Percentiles rank a stretch among this genome's conserved stretches.
Conservation (phyloP, 2,113 vertebrate species). For the Sorex araneus region DNA sequence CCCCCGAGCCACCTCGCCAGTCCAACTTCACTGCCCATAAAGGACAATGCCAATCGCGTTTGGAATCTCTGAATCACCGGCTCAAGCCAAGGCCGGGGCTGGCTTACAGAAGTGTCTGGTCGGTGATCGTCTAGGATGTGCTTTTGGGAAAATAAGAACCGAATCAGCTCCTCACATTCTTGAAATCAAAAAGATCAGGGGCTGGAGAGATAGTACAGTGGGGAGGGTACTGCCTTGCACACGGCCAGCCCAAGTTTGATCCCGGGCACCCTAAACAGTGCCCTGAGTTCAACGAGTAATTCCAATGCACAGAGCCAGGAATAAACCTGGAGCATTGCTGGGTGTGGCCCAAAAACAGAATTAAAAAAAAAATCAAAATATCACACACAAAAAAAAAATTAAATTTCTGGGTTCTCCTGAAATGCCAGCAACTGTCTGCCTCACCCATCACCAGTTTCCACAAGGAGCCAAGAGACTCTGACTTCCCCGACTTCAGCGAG, state of each 20-base stretch:
- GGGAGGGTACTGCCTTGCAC: too few species aligned
- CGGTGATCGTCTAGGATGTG: not conserved
- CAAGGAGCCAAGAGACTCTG: not conserved
- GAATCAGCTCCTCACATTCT: constrained; percentile 2
- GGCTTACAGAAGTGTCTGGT: not conserved
- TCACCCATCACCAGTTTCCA: not conserved
- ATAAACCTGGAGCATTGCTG: too few species aligned
- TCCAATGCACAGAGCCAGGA: too few species aligned
- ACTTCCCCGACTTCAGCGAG: too few species aligned
- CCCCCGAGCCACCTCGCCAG: too few species aligned
- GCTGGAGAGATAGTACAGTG: too few species aligned
- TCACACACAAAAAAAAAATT: not conserved
- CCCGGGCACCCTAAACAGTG: too few species aligned
- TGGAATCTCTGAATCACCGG: not conserved
- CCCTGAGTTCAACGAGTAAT: too few species aligned
- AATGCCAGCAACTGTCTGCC: not conserved
- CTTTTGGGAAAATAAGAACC: not conserved
- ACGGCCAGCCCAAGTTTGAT: too few species aligned
- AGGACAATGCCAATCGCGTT: not conserved
- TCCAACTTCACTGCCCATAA: not conserved
- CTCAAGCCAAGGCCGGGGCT: not conserved
- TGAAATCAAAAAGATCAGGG: not conserved
- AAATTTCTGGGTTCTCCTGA: not conserved
- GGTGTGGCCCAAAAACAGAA: too few species aligned
- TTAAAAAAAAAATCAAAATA: too few species aligned